phyloP scores from a whole-genome alignment of 2,113 vertebrate species.

The Sapajus apella region DNA sequence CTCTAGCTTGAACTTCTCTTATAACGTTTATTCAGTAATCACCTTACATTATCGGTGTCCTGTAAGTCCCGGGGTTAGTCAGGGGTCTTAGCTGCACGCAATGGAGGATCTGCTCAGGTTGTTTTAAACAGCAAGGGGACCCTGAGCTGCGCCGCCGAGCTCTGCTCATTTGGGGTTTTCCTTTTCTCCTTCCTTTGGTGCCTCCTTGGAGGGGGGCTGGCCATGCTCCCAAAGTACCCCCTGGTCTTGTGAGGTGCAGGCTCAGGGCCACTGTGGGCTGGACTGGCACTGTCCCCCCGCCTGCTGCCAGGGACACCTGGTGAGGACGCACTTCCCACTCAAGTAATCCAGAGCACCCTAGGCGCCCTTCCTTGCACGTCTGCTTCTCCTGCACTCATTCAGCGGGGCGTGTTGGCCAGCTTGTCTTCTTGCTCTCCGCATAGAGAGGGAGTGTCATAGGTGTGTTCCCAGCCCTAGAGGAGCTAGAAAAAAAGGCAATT shows the following conservation, averaged over 20 bases:
- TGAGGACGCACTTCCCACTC: not conserved
- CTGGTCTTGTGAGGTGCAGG: fast-evolving
- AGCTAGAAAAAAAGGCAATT: not conserved
- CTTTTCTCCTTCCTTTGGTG: fast-evolving
- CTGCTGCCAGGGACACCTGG: not conserved
- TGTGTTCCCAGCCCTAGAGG: no score
- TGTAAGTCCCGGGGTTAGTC: not conserved
- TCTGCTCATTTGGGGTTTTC: fast-evolving
- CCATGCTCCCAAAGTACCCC: fast-evolving
- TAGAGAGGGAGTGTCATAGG: fast-evolving
- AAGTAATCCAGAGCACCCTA: not conserved
- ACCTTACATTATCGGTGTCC: fast-evolving
- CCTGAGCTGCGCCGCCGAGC: fast-evolving
- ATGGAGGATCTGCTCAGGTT: fast-evolving
- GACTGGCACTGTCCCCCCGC: not conserved
- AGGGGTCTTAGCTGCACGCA: not conserved
- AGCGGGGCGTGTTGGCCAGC: fast-evolving
- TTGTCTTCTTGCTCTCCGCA: not conserved
- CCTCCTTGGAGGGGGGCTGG: fast-evolving
- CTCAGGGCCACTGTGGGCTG: fast-evolving
- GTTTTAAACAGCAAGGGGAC: no score
- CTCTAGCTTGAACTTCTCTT: not conserved
- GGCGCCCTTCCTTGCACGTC: no score
- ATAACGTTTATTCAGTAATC: fast-evolving
- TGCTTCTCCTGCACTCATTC: not conserved